Evolutionary conservation across 1,140 invertebrate species (phyloP), one percentile per base, ranked within the genome.

Genomic region (Zaprionus inermis): DNA sequence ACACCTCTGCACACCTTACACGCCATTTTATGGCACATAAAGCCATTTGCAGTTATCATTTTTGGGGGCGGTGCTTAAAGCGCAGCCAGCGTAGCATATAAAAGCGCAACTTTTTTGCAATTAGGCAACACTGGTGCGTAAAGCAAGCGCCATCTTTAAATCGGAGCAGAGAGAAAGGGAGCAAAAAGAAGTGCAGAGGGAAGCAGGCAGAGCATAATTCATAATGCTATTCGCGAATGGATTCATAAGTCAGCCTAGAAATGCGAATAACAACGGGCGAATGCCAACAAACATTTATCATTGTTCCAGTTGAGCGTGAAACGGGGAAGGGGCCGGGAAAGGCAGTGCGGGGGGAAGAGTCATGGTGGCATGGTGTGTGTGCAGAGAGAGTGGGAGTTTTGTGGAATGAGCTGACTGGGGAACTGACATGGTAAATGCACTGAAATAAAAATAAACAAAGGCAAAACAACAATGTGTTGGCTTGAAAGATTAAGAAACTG

Each of bases 221-320:
- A 72, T 66, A 34, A 66, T 65, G 57, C 36, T 59, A 49, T 54
- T 46, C 30, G 51, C 54, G 51, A 55, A 63, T 57, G 54, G 38
- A 67, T 55, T 34, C 61, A 66, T 60, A 68, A 84, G 77, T 63
- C 80, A 76, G 76, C 80, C 81, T 76, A 80, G 81, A 59, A 84
- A 84, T 76, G 72, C 72, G 72, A 75, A 82, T 72, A 82, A 79
- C 81, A 84, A 84, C 73, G 32, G 81, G 44, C 81, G 77, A 76
- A 84, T 71, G 81, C 81, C 81, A 78, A 59, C 73, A 63, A 78
- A 71, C 81, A 84, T 84, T 80, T 84, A 85, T 84, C 81, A 84
- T 80, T 52, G 58, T 85, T 74, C 73, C 73, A 84, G 81, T 77
- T 77, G 81, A 84, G 81, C 78, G 77, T 85, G 78, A 85, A 80